Evolutionary conservation across 2,797 vertebrate species (phyloP).

Genomic region (Squalus acanthias): DNA sequence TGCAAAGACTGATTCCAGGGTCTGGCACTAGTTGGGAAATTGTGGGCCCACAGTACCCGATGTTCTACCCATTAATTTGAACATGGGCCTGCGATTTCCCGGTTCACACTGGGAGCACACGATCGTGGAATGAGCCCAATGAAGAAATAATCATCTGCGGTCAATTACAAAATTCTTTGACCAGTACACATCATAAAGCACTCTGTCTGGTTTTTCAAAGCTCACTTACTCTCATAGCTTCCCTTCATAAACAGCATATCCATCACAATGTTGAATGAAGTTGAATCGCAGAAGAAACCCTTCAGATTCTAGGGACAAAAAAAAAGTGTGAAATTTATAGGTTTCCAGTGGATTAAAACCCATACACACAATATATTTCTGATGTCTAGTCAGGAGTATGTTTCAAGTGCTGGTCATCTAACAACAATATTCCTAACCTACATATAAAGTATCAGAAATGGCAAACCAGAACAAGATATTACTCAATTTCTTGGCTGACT

Average conservation of each 20-base stretch:
- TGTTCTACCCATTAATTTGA: background rate
- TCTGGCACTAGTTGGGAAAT: too few species aligned
- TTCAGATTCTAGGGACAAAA: conserved; percentile 61
- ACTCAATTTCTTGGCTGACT: too few species aligned
- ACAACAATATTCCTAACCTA: background rate
- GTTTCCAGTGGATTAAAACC: background rate
- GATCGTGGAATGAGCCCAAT: background rate
- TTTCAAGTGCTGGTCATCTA: background rate
- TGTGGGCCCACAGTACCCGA: background rate
- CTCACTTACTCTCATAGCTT: conserved; percentile 71
- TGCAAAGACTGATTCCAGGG: background rate
- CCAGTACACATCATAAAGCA: background rate
- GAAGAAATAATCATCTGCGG: background rate
- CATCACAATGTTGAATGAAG: conserved; percentile 84
- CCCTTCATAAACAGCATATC: conserved; percentile 84
- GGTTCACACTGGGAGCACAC: background rate
- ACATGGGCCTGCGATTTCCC: background rate
- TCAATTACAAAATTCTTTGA: background rate
- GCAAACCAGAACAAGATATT: background rate
- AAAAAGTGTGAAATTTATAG: background rate
- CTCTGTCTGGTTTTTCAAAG: background rate
- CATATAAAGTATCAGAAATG: background rate
- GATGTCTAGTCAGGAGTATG: too few species aligned
- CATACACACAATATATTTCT: background rate
- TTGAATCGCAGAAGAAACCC: conserved; percentile 80